Percentiles rank a stretch among this genome's conserved stretches.
Evolutionary conservation across 2,113 vertebrate species (phyloP).

Genomic region (Cheilinus undulatus): DNA sequence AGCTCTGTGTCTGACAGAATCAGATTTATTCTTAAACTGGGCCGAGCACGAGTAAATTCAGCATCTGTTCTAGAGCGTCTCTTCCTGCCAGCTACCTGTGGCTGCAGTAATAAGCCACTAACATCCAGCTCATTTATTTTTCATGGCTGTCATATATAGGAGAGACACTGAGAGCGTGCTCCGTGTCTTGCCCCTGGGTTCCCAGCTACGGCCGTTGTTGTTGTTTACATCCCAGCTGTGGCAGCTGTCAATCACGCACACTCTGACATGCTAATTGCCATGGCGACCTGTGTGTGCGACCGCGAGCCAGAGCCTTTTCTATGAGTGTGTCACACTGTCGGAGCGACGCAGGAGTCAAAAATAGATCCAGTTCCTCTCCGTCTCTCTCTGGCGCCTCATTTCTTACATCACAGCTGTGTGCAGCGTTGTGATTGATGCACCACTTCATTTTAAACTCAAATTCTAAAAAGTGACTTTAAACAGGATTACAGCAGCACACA

Average conservation of each 20-base stretch:
- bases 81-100: constrained; percentile 7
- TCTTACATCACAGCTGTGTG: background rate
- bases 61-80: background rate
- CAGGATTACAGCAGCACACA: too few relatives aligned
- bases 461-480: background rate
- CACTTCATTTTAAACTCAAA: background rate
- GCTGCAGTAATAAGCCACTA: constrained; percentile 12
- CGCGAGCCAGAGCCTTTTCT: constrained; percentile 58
- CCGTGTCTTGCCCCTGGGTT: constrained; percentile 14
- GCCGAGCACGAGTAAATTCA: background rate
- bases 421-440: background rate
- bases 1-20: background rate
- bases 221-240: constrained; percentile 62
- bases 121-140: constrained; percentile 32
- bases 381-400: background rate
- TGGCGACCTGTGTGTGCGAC: constrained; percentile 63
- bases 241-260: constrained; percentile 69
- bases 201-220: background rate
- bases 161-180: background rate
- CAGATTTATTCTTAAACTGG: background rate
- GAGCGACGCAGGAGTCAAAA: constrained; percentile 1
- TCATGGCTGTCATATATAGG: constrained; percentile 12
- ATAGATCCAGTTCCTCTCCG: background rate
- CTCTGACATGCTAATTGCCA: constrained; percentile 69
- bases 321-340: constrained; percentile 53